phyloP scores from a whole-genome alignment of 1,140 invertebrate genomes.

The Lasioglossum albipes region DNA sequence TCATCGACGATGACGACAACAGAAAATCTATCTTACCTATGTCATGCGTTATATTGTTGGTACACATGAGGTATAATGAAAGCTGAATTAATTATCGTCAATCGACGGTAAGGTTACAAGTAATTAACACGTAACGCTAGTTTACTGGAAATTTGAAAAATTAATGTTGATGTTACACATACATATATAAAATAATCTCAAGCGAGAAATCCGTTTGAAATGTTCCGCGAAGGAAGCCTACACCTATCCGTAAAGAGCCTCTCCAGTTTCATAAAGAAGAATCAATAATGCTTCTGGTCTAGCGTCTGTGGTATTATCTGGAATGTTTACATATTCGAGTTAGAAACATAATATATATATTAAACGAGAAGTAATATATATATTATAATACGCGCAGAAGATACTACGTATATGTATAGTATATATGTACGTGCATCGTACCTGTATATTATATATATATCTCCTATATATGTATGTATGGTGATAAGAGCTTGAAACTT shows the following conservation, averaged over 20 bases:
- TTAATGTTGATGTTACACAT: constrained; percentile 56
- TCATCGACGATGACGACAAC: neutral
- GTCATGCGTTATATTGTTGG: constrained; percentile 26
- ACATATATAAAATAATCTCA: constrained; percentile 40
- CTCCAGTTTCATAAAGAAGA: constrained; percentile 14
- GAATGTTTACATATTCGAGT: constrained; percentile 40
- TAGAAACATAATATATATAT: constrained; percentile 38
- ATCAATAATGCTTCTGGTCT: constrained; percentile 37
- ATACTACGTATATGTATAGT: constrained; percentile 9
- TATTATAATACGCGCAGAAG: constrained; percentile 40
- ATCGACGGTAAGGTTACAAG: neutral
- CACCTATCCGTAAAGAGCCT: constrained; percentile 14
- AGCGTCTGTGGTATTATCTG: constrained; percentile 38
- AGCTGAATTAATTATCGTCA: constrained; percentile 26
- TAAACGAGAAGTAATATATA: constrained; percentile 44
- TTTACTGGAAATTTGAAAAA: constrained; percentile 42
- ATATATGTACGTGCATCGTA: neutral
- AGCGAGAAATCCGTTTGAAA: neutral
- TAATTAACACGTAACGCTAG: constrained; percentile 20
- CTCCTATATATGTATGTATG: neutral
- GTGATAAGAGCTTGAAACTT: constrained; percentile 37
- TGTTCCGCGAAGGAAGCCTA: constrained; percentile 27
- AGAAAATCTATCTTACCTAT: neutral
- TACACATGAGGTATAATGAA: constrained; percentile 37
- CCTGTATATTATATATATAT: neutral